These are phyloP conservation scores for Strix uralensis DNA, from an alignment of 2,113 vertebrate genomes.

Conservation along the genomic window DNA sequence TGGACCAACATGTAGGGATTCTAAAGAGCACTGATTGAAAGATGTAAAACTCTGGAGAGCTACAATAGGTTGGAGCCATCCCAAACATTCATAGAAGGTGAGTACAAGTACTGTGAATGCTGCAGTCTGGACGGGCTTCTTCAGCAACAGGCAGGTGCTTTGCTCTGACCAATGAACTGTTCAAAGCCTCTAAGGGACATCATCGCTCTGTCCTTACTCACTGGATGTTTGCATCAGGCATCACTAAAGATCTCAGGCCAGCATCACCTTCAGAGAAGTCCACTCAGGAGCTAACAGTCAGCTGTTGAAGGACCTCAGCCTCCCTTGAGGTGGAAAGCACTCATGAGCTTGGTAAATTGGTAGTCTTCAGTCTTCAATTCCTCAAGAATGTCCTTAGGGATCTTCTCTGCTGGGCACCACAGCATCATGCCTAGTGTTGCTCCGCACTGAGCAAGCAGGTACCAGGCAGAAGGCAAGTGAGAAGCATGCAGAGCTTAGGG, in stretches of 20 bases:
- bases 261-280: neutral
- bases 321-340: neutral
- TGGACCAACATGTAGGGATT: neutral
- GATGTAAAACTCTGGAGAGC: neutral
- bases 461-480: rapidly evolving
- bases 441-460: neutral
- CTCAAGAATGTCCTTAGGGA: neutral
- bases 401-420: neutral
- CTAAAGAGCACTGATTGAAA: neutral
- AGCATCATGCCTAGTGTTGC: neutral
- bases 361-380: neutral
- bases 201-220: neutral
- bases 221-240: neutral
- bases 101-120: neutral
- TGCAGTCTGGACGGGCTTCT: neutral
- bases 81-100: neutral
- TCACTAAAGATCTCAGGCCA: neutral
- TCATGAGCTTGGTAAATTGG: neutral
- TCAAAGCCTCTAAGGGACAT: neutral
- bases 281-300: neutral
- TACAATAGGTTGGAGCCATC: neutral
- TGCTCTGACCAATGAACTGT: neutral
- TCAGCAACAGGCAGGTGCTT: neutral
- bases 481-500: neutral
- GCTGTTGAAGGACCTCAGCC: neutral